Evolutionary conservation across 2,888 invertebrate genomes (phyloP).

Genomic region (Spisula solida): DNA sequence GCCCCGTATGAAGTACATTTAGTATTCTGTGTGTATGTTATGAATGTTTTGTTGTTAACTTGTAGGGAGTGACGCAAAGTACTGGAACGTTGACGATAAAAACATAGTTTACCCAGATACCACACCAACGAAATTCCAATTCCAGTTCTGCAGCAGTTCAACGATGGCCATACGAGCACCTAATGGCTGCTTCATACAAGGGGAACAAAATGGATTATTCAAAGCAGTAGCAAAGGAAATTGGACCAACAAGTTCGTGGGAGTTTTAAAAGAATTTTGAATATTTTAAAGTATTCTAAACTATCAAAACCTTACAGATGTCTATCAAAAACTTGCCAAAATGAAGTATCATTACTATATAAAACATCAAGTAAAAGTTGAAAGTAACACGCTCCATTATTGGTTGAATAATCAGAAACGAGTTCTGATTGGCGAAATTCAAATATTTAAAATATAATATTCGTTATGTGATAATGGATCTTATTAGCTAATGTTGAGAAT

Average conservation of each 20-base stretch:
- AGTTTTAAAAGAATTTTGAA: conserved; percentile 71
- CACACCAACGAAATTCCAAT: conserved; percentile 95
- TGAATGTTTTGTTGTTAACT: conserved; percentile 17
- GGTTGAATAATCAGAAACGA: not conserved
- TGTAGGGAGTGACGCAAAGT: conserved; percentile 96
- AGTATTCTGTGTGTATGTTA: not conserved
- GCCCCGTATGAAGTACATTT: too few relatives aligned
- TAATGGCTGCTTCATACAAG: conserved; percentile 89
- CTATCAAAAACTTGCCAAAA: not conserved
- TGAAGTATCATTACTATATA: not conserved
- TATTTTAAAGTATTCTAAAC: not conserved
- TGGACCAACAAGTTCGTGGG: conserved; percentile 73
- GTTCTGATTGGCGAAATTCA: not conserved
- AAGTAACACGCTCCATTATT: not conserved
- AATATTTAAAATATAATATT: not conserved
- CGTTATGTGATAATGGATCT: not conserved
- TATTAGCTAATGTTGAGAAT: not conserved
- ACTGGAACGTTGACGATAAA: conserved; percentile 97
- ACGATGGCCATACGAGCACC: conserved; percentile 95
- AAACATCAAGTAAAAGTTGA: too few relatives aligned
- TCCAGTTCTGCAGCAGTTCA: conserved; percentile 97
- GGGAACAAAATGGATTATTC: conserved; percentile 87
- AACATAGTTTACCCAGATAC: conserved; percentile 94
- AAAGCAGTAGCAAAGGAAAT: conserved; percentile 76
- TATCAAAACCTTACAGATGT: not conserved